phyloP scores from a whole-genome alignment of 92 coral and sea anemone species.

The Galaxea fascicularis region DNA sequence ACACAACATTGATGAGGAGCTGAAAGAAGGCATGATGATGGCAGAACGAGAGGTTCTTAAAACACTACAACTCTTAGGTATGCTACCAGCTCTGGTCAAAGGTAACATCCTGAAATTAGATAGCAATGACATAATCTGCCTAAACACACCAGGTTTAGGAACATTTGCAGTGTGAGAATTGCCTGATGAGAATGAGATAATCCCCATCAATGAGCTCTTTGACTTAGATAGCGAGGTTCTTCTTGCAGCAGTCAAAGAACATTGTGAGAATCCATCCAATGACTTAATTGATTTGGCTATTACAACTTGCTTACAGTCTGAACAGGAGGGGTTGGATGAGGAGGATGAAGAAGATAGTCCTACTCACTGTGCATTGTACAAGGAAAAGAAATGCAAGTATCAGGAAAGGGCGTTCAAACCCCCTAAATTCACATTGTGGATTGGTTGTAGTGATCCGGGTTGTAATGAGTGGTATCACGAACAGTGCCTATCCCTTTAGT shows the following conservation, averaged over 20 bases:
- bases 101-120: conserved; percentile 6
- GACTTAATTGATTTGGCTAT: conserved; percentile 4
- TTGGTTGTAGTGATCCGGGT: conserved; percentile 44
- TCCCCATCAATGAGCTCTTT: conserved; percentile 20
- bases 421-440: conserved; percentile 46
- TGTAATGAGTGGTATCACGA: conserved; percentile 54
- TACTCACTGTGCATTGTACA: conserved; percentile 31
- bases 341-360: conserved; percentile 32
- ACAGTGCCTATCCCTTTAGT: conserved; percentile 49
- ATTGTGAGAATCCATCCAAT: neutral
- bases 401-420: conserved; percentile 31
- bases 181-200: conserved; percentile 45
- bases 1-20: conserved; percentile 11
- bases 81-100: conserved; percentile 28
- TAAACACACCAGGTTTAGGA: conserved; percentile 36
- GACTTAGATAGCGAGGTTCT: conserved; percentile 34
- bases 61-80: conserved; percentile 19
- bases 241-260: conserved; percentile 29
- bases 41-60: conserved; percentile 29
- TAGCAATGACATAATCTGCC: conserved; percentile 12
- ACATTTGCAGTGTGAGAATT: conserved; percentile 34
- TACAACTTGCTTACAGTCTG: conserved; percentile 8
- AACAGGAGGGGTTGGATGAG: neutral
- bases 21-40: conserved; percentile 29
- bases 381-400: conserved; percentile 46